Percentiles rank a stretch among this genome's conserved stretches.
Conservation (phyloP, 2,113 vertebrate genomes). For the Oenanthe melanoleuca region DNA sequence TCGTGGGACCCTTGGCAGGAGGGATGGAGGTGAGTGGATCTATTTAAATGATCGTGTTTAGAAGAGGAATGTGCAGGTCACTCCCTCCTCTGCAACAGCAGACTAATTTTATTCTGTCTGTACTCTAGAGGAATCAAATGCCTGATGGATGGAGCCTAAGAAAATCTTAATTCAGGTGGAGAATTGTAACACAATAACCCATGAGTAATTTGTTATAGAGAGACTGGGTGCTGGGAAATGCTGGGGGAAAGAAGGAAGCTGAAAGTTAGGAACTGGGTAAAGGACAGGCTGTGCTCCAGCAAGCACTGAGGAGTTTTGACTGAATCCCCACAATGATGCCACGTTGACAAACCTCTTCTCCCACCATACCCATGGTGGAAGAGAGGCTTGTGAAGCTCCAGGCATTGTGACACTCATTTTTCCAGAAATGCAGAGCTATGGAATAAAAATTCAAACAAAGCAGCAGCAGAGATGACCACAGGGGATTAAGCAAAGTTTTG, state of each 20-base stretch:
- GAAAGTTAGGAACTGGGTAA: neutral
- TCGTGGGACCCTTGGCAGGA: neutral
- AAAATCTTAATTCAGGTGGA: conserved; percentile 13
- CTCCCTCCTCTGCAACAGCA: neutral
- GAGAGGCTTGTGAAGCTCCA: neutral
- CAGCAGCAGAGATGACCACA: neutral
- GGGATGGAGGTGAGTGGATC: neutral
- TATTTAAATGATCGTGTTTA: neutral
- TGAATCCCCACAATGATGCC: fast-evolving
- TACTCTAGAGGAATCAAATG: conserved; percentile 17
- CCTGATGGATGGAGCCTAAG: conserved; percentile 16
- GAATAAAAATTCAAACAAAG: neutral
- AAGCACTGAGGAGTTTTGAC: neutral
- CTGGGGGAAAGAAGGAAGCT: neutral
- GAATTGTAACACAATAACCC: neutral
- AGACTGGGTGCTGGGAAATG: neutral
- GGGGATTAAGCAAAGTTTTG: neutral
- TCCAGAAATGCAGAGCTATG: neutral
- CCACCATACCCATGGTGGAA: neutral
- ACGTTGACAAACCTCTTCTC: neutral
- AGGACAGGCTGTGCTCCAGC: neutral
- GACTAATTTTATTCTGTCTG: conserved; percentile 4
- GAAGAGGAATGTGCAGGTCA: neutral
- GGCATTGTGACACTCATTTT: neutral
- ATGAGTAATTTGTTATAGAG: neutral